Conservation (phyloP, 2,113 vertebrate genomes). For the Phocoena phocoena region DNA sequence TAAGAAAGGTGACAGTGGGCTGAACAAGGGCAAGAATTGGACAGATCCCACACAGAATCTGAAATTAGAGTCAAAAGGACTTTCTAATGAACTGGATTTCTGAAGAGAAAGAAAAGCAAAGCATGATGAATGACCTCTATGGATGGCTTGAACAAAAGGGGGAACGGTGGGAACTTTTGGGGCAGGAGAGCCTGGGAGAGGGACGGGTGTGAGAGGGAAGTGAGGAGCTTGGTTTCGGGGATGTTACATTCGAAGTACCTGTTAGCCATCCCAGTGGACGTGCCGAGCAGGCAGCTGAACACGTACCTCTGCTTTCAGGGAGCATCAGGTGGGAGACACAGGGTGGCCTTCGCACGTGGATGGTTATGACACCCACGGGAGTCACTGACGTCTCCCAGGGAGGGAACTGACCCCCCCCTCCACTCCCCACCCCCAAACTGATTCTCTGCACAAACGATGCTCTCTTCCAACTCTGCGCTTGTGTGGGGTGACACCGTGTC, state of each 20-base stretch:
- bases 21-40: neutral
- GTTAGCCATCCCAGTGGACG: neutral
- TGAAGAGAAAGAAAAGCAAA: neutral
- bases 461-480: accelerated
- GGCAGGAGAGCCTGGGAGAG: too few relatives aligned
- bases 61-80: neutral
- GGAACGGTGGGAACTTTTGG: neutral
- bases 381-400: neutral
- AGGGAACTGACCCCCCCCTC: neutral
- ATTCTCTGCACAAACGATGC: accelerated
- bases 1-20: neutral
- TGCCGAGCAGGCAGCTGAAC: neutral
- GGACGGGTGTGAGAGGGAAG: too few relatives aligned
- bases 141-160: too few relatives aligned
- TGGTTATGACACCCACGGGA: too few relatives aligned
- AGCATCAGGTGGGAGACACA: accelerated
- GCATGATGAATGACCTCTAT: neutral
- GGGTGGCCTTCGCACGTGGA: neutral
- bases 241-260: accelerated
- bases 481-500: accelerated
- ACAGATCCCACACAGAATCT: neutral
- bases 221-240: accelerated
- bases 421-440: accelerated
- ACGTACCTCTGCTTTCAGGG: accelerated
- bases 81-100: neutral